Evolutionary conservation across 1,140 invertebrate genomes (phyloP), one percentile per base, ranked within the genome.

Genomic region (Halesus radiatus): DNA sequence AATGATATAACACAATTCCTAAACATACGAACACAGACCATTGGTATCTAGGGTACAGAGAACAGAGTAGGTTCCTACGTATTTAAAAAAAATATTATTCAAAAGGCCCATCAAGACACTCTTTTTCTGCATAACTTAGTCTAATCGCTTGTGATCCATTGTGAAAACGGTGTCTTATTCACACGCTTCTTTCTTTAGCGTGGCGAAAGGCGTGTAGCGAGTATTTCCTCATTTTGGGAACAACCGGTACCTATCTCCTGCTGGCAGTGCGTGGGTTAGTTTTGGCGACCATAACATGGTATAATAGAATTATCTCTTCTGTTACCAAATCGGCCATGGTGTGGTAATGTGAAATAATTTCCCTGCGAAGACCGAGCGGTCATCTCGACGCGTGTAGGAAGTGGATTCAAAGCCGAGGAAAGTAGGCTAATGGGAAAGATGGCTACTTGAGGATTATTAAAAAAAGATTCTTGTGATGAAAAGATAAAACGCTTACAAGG

Each of bases 201-300:
- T 20, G 62, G 62, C 62, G 22, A 66, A 29, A 16, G 26, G 22
- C 10, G 1, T 45, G 10, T 45, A 45, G 37, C 37, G 10, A 26
- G 29, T 23, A 72, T 72, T 72, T 72, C 68, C 68, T 72, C 68
- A 53, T 29, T 72, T 72, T 22, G 68, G 62, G n/a, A 22, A 52
- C 68, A 26, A 50, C 18, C 58, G 26, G 58, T 53, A 23, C 13
- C 26, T 29, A 29, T 5, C 26, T 29, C 5, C 50, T 13, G 45
- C 7, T 13, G 37, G 8, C 37, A 1, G 68, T 70, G 68, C 45
- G 68, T 72, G 50, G 68, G 68, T 16, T 52, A 18, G 10, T 23
- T 72, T 72, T 53, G 68, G 68, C 68, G 68, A 72, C 68, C 68
- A 29, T 72, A 45, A 45, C 8, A 45, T 45, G 37, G 37, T 45